A percentile compares a stretch with the other conserved stretches of the same genome.
These are phyloP conservation scores for Ptiloglossa arizonensis DNA, from an alignment of 1,140 invertebrate genomes.

Conservation along the genomic window DNA sequence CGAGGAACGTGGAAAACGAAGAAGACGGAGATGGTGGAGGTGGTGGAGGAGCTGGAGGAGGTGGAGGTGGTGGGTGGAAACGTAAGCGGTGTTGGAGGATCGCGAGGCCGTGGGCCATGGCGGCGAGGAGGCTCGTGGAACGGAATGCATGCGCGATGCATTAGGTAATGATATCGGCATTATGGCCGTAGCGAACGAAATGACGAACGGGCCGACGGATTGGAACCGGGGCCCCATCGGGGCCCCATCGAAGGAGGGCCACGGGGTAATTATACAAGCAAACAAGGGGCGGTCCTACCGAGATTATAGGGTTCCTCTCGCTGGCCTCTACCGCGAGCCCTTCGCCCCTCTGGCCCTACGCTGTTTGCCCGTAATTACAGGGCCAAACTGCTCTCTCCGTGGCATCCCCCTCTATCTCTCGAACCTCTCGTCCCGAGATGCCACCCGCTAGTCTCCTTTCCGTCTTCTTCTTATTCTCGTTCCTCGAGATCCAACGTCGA, in stretches of 20 bases:
- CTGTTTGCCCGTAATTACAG: slow-evolving; percentile 78
- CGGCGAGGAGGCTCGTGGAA: slow-evolving; percentile 32
- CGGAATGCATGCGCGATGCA: slow-evolving; percentile 67
- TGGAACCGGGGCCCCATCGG: slow-evolving; percentile 63
- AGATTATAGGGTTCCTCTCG: slow-evolving; percentile 76
- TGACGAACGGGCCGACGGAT: slow-evolving; percentile 70
- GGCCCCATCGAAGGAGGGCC: slow-evolving; percentile 74
- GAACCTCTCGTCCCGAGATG: slow-evolving; percentile 40
- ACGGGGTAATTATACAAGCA: slow-evolving; percentile 79
- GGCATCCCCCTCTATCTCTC: slow-evolving; percentile 37
- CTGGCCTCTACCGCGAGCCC: slow-evolving; percentile 51
- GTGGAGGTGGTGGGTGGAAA: background rate
- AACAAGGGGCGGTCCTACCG: slow-evolving; percentile 77
- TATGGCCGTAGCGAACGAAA: slow-evolving; percentile 73
- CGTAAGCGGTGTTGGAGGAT: slow-evolving; percentile 30
- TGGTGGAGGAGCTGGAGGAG: background rate
- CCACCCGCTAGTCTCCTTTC: slow-evolving; percentile 63
- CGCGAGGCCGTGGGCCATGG: slow-evolving; percentile 45
- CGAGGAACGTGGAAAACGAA: background rate
- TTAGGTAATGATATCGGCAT: slow-evolving; percentile 78
- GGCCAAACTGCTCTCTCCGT: slow-evolving; percentile 73
- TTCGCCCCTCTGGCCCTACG: slow-evolving; percentile 25
- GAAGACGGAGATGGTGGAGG: no score
- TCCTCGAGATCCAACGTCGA: no score
- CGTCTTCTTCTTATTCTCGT: background rate